Base-by-base conservation (phyloP, 2,888 invertebrate genomes). In the Drosophila siamana region DNA sequence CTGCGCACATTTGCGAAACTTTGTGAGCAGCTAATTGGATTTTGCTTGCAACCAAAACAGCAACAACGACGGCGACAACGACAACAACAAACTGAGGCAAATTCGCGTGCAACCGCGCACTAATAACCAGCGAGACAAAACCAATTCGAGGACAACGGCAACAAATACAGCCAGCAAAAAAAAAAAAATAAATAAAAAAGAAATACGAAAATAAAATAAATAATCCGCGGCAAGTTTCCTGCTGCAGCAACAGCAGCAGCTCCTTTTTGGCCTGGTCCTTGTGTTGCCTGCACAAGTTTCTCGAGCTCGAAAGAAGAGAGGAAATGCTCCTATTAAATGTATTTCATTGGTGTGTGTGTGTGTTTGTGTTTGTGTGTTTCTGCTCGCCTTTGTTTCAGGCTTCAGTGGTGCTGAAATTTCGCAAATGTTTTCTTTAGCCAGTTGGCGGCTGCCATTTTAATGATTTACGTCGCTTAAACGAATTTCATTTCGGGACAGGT, bases 21-120 rank as follows among this genome's bases (percentile, higher is more conserved):
- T 83, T 80, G 19, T 83, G 77, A 88, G 78, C 86, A 80, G 86
- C 88, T 89, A 89, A 89, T 89, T 89, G 88, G 89, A 88, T 88
- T 88, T 88, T 61, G 80, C 74, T 68, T 76, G 80, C 82, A 71
- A 61, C 56, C 77, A 63, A 64, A 63, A 62, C 60, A 80, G 40
- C 64, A 66, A 63, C 28, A 51, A n/a, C n/a, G n/a, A n/a, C n/a
- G n/a, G 38, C 43, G 51, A 46, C 57, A 61, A 41, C 64, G 40
- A 19, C 56, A 43, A 30, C 61, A 62, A 33, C 19, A 57, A 68
- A 72, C 70, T 59, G 62, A 78, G 78, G 59, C 62, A 74, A 86
- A 83, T 77, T 83, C 80, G 80, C 86, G 55, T 86, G 85, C 85
- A 85, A 85, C 82, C 71, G 85, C 73, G 67, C 70, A 83, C 88